phyloP scores from a whole-genome alignment of 2,888 invertebrate species.

The Drosophila colorata region DNA sequence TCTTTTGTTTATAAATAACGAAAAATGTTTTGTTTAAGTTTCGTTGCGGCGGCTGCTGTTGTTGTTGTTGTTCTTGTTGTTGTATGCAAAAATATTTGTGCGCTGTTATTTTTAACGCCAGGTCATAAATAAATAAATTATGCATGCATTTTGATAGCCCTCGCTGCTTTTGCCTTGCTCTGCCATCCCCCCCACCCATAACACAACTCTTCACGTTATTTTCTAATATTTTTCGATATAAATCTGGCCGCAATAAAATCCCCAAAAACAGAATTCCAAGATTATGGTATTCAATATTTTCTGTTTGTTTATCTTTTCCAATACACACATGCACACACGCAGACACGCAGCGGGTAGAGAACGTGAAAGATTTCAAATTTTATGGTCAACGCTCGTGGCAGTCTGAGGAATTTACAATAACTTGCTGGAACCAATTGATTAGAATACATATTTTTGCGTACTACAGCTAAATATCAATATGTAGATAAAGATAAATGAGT shows the following conservation, averaged over 20 bases:
- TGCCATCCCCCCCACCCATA: neutral
- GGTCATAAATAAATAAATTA: slow-evolving; percentile 69
- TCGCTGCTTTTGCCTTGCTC: slow-evolving; percentile 1
- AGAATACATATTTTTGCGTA: slow-evolving; percentile 37
- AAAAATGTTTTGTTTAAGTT: slow-evolving; percentile 70
- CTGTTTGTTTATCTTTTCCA: slow-evolving; percentile 68
- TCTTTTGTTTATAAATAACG: slow-evolving; percentile 77
- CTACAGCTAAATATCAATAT: slow-evolving; percentile 19
- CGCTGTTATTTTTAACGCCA: slow-evolving; percentile 66
- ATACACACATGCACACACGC: slow-evolving; percentile 20
- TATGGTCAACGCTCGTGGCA: slow-evolving; percentile 78
- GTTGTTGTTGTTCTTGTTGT: slow-evolving; percentile 15
- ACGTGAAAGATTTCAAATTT: slow-evolving; percentile 78
- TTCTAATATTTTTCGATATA: slow-evolving; percentile 62
- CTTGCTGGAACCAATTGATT: slow-evolving; percentile 67
- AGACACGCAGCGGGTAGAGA: slow-evolving; percentile 23
- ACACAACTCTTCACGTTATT: slow-evolving; percentile 5
- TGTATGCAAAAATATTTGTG: slow-evolving; percentile 73
- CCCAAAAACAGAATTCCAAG: slow-evolving; percentile 53
- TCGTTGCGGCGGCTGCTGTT: slow-evolving; percentile 9
- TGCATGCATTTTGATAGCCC: slow-evolving; percentile 60
- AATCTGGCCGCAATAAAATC: slow-evolving; percentile 47
- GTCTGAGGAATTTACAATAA: slow-evolving; percentile 60
- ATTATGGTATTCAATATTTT: slow-evolving; percentile 49
- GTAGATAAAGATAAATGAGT: slow-evolving; percentile 1